A percentile compares a stretch with the other conserved stretches of the same genome.
phyloP scores from a whole-genome alignment of 2,888 invertebrate species.

The Eurytoma adleriae region DNA sequence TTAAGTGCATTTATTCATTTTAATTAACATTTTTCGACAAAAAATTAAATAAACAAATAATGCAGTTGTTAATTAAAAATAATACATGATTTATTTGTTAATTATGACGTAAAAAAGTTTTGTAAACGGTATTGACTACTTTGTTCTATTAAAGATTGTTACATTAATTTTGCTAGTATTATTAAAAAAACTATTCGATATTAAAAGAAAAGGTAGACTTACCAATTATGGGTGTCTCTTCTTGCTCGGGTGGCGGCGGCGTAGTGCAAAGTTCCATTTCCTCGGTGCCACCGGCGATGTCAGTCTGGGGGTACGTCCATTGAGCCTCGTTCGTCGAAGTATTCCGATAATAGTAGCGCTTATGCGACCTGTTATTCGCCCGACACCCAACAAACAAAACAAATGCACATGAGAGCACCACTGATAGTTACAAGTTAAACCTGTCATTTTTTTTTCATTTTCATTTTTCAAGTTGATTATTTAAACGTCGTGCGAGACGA shows the following conservation, averaged over 20 bases:
- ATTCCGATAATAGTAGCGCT: slow-evolving; percentile 84
- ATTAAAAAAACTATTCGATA: background rate
- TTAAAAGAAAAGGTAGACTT: slow-evolving; percentile 21
- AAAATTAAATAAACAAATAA: background rate
- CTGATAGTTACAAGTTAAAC: slow-evolving; percentile 51
- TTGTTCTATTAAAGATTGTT: too few species aligned
- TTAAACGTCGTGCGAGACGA: too few species aligned
- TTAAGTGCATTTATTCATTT: background rate
- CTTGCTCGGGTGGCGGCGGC: slow-evolving; percentile 77
- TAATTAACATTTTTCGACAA: background rate
- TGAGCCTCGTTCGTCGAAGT: slow-evolving; percentile 79
- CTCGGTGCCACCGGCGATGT: slow-evolving; percentile 77
- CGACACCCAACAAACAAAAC: slow-evolving; percentile 57
- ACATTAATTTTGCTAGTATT: too few species aligned
- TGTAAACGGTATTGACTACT: too few species aligned
- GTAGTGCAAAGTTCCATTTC: slow-evolving; percentile 81
- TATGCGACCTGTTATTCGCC: slow-evolving; percentile 79
- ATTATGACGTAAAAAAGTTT: too few species aligned
- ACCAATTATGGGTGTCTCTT: slow-evolving; percentile 68
- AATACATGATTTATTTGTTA: too few species aligned
- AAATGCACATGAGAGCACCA: slow-evolving; percentile 59
- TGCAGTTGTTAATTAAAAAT: too few species aligned
- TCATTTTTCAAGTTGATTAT: too few species aligned
- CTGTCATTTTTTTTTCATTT: slow-evolving; percentile 48
- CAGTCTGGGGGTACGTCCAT: slow-evolving; percentile 81